Evolutionary conservation across 2,113 vertebrate genomes (phyloP), one percentile per base, ranked within the genome.

Genomic region (Alligator mississippiensis): DNA sequence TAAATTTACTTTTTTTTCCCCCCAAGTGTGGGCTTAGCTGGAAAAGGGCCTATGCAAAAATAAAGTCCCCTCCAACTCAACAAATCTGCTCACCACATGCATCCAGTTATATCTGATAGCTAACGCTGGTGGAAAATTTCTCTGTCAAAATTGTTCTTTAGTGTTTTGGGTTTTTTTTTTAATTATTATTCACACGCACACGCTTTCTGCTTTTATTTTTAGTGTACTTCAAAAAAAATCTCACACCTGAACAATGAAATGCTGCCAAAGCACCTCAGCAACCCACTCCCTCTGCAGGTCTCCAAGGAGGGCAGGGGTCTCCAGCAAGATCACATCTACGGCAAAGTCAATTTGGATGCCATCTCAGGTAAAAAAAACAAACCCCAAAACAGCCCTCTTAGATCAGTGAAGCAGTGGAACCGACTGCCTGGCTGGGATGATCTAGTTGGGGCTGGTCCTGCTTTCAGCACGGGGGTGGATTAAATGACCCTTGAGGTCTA

Each of bases 191-290:
- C 19, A 25, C 2, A 0, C 68, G 15, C 64, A 63, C 2, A 4
- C 19, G 2, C 63, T 79, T 82, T 28, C 61, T 74, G 61, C 58
- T 15, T 38, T 12, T 18, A 24, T n/a, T 47, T 47, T 47, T 9
- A 9, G 47, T 47, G 47, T 47, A 47, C 47, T 47, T 34, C 60
- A 25, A 81, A 85, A 79, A 3, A 72, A 74, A 77, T 11, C 62
- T 15, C 0, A 0, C 12, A 34, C 60, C 74, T 76, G 75, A 47
- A 85, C 54, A 24, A 0, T 59, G 58, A 64, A 81, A 15, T 10
- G 11, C 1, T 11, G 18, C 15, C 5, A 25, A 61, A 0, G 0
- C 0, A 5, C 3, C 28, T 68, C 1, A 0, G 47, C 47, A 47
- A 47, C 47, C 47, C 47, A 47, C 47, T 47, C 47, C 47, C 47